Percentiles rank a stretch among this genome's conserved stretches.
phyloP scores from a whole-genome alignment of 2,113 vertebrate species.

The Oryctolagus cuniculus region mOryCun1.1 NC_091447.1:7066501-7067000 shows the following conservation, averaged over 20 bases:
- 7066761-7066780: background rate
- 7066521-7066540: background rate
- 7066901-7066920: background rate
- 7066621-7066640: background rate
- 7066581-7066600: background rate
- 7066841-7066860: background rate
- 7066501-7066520: background rate
- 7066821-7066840: accelerated
- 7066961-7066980: background rate
- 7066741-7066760: background rate
- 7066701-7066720: background rate
- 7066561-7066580: background rate
- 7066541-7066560: slow-evolving; percentile 41
- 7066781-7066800: background rate
- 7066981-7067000: background rate
- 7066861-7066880: background rate
- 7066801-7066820: background rate
- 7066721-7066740: background rate
- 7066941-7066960: slow-evolving; percentile 18
- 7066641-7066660: background rate
- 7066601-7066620: background rate
- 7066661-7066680: background rate
- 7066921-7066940: background rate
- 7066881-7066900: background rate
- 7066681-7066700: background rate